phyloP scores from a whole-genome alignment of 1,140 invertebrate genomes.

The Diachasmimorpha longicaudata region DNA sequence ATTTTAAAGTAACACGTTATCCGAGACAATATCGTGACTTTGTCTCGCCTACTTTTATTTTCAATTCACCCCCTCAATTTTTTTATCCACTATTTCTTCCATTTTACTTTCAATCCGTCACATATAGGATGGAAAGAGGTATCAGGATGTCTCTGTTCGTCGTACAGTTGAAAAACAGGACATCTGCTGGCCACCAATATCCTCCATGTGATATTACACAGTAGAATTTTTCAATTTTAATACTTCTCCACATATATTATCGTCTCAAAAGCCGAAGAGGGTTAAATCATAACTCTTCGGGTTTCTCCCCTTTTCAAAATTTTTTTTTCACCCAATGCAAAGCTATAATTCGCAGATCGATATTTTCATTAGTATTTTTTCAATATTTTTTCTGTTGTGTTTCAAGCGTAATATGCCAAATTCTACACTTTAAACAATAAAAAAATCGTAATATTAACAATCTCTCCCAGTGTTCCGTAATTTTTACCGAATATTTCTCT shows the following conservation, averaged over 20 bases:
- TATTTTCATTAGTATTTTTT: conserved; percentile 21
- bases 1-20: conserved; percentile 53
- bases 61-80: conserved; percentile 22
- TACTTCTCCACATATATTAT: conserved; percentile 42
- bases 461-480: no score
- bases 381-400: not conserved
- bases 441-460: no score
- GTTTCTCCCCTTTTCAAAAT: not conserved
- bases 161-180: conserved; percentile 46
- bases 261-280: not conserved
- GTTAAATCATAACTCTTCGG: conserved; percentile 32
- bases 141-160: conserved; percentile 17
- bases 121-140: not conserved
- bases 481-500: no score
- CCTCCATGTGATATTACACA: conserved; percentile 52
- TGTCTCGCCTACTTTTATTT: conserved; percentile 31
- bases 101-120: conserved; percentile 26
- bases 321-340: not conserved
- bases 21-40: conserved; percentile 55
- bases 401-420: no score
- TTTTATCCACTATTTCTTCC: conserved; percentile 13
- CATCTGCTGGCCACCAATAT: conserved; percentile 62
- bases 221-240: conserved; percentile 60
- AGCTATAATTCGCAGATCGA: conserved; percentile 13
- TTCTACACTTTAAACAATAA: no score